Conservation (phyloP, 2,113 vertebrate genomes). For the Psammodynastes pulverulentus region DNA sequence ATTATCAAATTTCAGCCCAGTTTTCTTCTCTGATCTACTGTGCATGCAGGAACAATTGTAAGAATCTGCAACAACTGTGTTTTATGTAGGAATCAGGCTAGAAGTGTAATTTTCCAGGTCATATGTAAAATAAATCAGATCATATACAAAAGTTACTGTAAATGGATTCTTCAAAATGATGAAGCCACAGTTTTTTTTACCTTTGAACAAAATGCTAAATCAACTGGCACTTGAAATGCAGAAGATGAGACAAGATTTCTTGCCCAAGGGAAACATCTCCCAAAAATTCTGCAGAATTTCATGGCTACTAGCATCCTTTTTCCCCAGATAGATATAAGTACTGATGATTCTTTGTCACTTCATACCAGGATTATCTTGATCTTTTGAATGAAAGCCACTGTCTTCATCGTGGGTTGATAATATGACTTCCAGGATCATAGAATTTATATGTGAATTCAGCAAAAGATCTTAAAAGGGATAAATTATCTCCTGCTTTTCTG, state of each 20-base stretch:
- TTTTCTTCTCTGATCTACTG: background rate
- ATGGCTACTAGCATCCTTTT: background rate
- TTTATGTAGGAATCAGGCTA: background rate
- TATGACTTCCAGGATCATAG: background rate
- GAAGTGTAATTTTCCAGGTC: background rate
- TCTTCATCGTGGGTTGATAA: background rate
- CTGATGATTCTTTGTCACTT: background rate
- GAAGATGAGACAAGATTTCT: background rate
- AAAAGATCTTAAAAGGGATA: background rate
- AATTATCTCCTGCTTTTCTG: background rate
- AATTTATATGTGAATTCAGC: background rate
- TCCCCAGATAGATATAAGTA: background rate
- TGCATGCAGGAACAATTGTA: background rate
- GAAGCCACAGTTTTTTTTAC: background rate
- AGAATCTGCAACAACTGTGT: background rate
- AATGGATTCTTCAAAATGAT: background rate
- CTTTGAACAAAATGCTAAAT: background rate
- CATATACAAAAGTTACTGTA: background rate
- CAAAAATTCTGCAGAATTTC: background rate
- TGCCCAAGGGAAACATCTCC: background rate
- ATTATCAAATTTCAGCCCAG: background rate
- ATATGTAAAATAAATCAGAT: background rate
- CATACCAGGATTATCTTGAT: background rate
- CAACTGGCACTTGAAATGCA: background rate
- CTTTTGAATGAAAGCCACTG: background rate